Percentiles rank a stretch among this genome's conserved stretches.
Conservation (phyloP, 2,113 vertebrate genomes). For the Datnioides undecimradiatus region DNA sequence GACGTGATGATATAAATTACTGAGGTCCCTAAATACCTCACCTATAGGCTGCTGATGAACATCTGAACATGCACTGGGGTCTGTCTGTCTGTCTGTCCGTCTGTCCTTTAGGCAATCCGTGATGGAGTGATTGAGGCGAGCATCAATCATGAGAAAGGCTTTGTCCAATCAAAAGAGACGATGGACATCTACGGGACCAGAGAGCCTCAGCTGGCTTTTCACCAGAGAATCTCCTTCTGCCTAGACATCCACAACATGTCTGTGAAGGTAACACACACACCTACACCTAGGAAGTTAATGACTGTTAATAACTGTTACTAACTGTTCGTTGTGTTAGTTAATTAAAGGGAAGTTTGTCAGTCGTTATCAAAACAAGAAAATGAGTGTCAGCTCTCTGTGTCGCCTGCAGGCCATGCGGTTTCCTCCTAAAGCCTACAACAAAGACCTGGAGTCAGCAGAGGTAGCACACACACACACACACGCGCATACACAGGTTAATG, state of each 20-base stretch:
- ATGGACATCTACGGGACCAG: slow-evolving; percentile 97
- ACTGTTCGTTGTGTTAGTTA: too few species aligned
- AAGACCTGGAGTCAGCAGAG: slow-evolving; percentile 99
- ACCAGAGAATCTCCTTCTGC: slow-evolving; percentile 98
- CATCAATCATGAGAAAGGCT: slow-evolving; percentile 98
- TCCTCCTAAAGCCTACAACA: slow-evolving; percentile 99
- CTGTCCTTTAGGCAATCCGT: slow-evolving; percentile 89
- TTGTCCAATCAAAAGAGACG: slow-evolving; percentile 97
- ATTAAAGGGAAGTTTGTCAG: too few species aligned
- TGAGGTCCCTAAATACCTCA: too few species aligned
- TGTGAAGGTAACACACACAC: slow-evolving; percentile 88
- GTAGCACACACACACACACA: slow-evolving; percentile 72
- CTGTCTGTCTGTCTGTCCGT: neutral
- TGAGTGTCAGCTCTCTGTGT: neutral
- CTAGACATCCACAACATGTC: slow-evolving; percentile 99
- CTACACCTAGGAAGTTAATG: too few species aligned
- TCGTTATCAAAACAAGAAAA: too few species aligned
- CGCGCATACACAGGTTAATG: too few species aligned
- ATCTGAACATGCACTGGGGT: too few species aligned
- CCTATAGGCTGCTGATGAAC: too few species aligned
- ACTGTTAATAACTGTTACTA: too few species aligned
- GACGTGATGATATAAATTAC: too few species aligned
- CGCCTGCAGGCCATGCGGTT: slow-evolving; percentile 94
- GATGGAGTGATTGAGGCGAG: slow-evolving; percentile 98
- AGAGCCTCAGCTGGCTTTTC: slow-evolving; percentile 97